A percentile compares a stretch with the other conserved stretches of the same genome.
These are phyloP conservation scores for Eciton burchellii DNA, from an alignment of 1,140 invertebrate species.

Conservation along the genomic window DNA sequence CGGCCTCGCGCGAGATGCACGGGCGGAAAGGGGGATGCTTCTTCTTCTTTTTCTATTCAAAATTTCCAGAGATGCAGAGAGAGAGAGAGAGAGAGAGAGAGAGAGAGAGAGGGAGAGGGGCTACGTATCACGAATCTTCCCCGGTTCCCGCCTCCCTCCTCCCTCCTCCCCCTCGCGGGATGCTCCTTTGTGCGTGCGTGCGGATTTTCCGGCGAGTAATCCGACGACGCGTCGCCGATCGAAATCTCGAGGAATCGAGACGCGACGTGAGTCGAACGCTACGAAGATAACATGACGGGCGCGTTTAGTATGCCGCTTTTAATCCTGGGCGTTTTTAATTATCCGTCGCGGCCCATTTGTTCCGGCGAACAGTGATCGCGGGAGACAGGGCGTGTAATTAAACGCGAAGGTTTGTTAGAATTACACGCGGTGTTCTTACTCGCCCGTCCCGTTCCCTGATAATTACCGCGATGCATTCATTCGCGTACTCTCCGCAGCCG, in stretches of 20 bases:
- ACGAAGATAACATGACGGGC: background rate
- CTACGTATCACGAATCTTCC: constrained; percentile 1
- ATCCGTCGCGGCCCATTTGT: constrained; percentile 40
- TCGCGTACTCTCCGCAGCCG: constrained; percentile 50
- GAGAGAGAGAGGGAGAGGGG: too few species aligned
- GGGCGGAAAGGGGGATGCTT: constrained; percentile 65
- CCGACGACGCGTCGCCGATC: background rate
- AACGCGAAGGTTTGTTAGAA: constrained; percentile 62
- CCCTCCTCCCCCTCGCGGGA: too few species aligned
- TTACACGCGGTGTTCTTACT: constrained; percentile 42
- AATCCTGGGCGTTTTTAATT: constrained; percentile 55
- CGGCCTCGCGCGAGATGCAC: constrained; percentile 34
- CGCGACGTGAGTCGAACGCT: background rate
- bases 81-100: too few species aligned
- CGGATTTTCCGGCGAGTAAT: background rate
- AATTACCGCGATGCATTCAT: constrained; percentile 60
- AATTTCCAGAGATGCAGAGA: constrained; percentile 58
- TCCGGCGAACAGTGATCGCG: constrained; percentile 37
- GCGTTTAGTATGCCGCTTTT: constrained; percentile 38
- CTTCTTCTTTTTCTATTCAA: too few species aligned
- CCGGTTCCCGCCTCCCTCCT: background rate
- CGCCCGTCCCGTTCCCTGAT: constrained; percentile 59
- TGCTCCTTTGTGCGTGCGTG: constrained; percentile 7
- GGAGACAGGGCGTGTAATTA: constrained; percentile 55
- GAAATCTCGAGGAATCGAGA: constrained; percentile 25